Base-by-base conservation (phyloP, 1,140 invertebrate genomes). In the Polypedilum vanderplanki region DNA sequence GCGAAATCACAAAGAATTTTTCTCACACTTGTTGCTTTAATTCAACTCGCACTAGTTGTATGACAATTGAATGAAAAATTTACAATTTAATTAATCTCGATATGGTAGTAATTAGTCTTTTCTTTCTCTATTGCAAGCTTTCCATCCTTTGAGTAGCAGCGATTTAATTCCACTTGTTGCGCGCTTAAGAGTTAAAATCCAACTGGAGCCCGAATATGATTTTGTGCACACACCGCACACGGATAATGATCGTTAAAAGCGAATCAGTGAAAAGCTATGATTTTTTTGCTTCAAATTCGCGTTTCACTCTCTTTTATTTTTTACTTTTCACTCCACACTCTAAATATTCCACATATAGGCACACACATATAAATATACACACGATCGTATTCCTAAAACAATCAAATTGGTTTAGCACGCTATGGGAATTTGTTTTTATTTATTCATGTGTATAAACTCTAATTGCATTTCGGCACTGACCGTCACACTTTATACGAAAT, bases 131-230 rank as follows among this genome's bases (percentile, higher is more conserved):
- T 57, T 12, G 12, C 4, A 57, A 57, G 41, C 41, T 46, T 46
- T 9, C 41, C 15, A n/a, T 57, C n/a, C 46, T 57, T 57, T 57
- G 15, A 33, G 5, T 33, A 33, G 24, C 24, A 33, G 24, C 46
- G n/a, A n/a, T 57, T 57, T 57, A 57, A 57, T 57, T 15, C 46
- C 46, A 70, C 65, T 70, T 70, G 65, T 70, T 70, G 65, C 65
- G 65, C 65, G 17, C 20, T 70, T 22, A 70, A 22, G 9, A 22
- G 65, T 20, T 70, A n/a, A 70, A 70, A 70, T 70, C 18, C n/a
- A 70, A 70, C 65, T 70, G 65, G 17, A 70, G 20, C 12, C 46
- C 46, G 12, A n/a, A 57, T n/a, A 57, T 57, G 15, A 57, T 57
- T 57, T 46, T 46, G 8, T 46, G 8, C 8, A 3, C n/a, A 57